A percentile compares a stretch with the other conserved stretches of the same genome.
Conservation (phyloP, 2,888 invertebrate species). For the Parascotia fuliginaria region DNA sequence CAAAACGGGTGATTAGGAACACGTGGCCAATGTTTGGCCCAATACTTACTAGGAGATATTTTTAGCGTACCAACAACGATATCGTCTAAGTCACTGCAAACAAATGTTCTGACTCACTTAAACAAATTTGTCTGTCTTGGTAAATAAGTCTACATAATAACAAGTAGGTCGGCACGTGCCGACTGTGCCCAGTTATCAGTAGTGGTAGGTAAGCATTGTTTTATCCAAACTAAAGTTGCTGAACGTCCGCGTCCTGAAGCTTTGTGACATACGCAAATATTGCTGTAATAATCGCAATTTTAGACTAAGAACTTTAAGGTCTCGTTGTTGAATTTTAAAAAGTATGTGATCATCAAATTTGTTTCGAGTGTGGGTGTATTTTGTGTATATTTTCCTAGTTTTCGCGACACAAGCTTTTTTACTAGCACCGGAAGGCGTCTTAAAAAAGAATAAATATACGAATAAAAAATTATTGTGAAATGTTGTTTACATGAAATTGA, state of each 20-base stretch:
- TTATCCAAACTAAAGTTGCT: no score
- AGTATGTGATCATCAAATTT: no score
- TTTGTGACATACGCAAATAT: no score
- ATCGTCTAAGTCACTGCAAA: neutral
- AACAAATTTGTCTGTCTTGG: neutral
- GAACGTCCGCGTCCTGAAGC: no score
- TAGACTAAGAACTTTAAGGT: no score
- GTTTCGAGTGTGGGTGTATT: no score
- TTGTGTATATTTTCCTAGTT: no score
- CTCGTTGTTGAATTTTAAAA: no score
- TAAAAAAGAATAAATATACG: neutral
- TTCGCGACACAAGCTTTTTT: no score
- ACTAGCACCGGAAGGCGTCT: no score
- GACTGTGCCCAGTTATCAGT: neutral
- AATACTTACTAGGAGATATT: constrained; percentile 16
- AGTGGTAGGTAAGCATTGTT: neutral
- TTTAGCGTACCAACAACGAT: neutral
- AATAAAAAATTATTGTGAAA: neutral
- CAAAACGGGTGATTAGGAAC: neutral
- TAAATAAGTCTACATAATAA: neutral
- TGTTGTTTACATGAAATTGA: neutral
- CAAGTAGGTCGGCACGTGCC: neutral
- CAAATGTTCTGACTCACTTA: no score
- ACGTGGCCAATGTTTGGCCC: constrained; percentile 16
- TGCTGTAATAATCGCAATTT: no score